Percentiles rank a stretch among this genome's conserved stretches.
Evolutionary conservation across 2,888 invertebrate genomes (phyloP).

Genomic region (Digitonthophagus gazella): DNA sequence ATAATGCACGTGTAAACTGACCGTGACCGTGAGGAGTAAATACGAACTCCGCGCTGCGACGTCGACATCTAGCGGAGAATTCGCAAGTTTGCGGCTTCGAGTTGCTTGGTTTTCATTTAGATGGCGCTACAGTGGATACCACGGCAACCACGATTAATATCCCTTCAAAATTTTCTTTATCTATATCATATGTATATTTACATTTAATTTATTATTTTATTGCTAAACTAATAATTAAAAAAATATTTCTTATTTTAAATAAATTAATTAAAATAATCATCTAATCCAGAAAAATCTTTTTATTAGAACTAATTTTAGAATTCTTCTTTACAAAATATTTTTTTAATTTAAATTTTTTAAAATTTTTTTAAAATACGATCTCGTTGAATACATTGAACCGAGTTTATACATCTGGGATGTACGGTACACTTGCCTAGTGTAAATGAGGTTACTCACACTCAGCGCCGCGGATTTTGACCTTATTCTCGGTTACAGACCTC

Average conservation of each 20-base stretch:
- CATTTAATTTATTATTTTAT: no score
- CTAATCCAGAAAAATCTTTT: no score
- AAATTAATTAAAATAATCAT: no score
- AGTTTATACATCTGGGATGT: not conserved
- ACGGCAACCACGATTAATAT: not conserved
- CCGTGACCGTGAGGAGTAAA: conserved; percentile 29
- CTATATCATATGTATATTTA: not conserved
- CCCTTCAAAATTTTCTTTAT: not conserved
- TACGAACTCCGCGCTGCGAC: not conserved
- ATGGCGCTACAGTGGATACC: not conserved
- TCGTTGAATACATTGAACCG: not conserved
- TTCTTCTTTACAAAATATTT: no score
- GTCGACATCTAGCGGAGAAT: conserved; percentile 8
- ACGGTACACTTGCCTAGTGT: conserved; percentile 21
- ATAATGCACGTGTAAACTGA: conserved; percentile 22
- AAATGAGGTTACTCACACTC: conserved; percentile 36
- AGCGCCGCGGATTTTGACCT: conserved; percentile 43
- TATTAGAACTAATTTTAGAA: no score
- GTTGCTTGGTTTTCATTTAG: not conserved
- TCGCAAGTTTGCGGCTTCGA: not conserved
- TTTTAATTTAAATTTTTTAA: not conserved
- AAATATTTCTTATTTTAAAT: no score
- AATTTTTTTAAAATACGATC: not conserved
- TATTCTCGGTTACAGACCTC: conserved; percentile 41
- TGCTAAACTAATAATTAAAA: no score